Conservation (phyloP, 1,140 invertebrate genomes). For the Drosophila equinoxialis region DNA sequence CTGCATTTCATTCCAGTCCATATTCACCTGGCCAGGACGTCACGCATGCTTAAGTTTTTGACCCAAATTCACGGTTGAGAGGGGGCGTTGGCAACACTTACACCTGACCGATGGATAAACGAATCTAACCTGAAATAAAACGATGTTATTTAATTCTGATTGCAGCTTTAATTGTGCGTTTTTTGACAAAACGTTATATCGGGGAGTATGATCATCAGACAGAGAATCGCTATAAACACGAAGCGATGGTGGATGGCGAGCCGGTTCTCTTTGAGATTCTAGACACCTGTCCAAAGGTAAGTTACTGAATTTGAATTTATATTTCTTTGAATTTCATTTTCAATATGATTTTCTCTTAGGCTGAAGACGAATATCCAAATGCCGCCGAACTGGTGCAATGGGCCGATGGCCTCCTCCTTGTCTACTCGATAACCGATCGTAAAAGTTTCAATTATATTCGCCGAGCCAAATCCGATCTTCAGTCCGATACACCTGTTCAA, state of each 20-base stretch:
- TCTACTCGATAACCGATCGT: constrained; percentile 96
- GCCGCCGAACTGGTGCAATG: constrained; percentile 90
- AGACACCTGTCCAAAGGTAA: constrained; percentile 90
- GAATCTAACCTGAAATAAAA: constrained; percentile 50
- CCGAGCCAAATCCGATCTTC: constrained; percentile 88
- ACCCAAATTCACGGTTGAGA: constrained; percentile 49
- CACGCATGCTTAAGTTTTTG: constrained; percentile 69
- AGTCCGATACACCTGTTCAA: constrained; percentile 88
- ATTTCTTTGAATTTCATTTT: constrained; percentile 19
- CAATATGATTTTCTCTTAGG: constrained; percentile 50
- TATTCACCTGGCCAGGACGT: constrained; percentile 33
- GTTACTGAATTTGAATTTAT: neutral
- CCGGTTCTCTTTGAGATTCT: constrained; percentile 95
- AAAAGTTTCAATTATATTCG: constrained; percentile 93
- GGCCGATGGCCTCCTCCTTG: constrained; percentile 94
- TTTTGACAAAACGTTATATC: constrained; percentile 94
- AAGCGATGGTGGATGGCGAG: constrained; percentile 94
- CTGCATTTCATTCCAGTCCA: constrained; percentile 23
- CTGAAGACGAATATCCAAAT: constrained; percentile 89
- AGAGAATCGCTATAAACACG: constrained; percentile 96
- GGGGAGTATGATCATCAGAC: constrained; percentile 97
- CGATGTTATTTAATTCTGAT: constrained; percentile 74
- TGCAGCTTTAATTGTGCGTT: constrained; percentile 94
- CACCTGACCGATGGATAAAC: constrained; percentile 53
- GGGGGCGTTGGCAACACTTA: constrained; percentile 61